Percentiles rank a stretch among this genome's conserved stretches.
Conservation (phyloP, 2,797 vertebrate genomes). For the Cetoscarus ocellatus region DNA sequence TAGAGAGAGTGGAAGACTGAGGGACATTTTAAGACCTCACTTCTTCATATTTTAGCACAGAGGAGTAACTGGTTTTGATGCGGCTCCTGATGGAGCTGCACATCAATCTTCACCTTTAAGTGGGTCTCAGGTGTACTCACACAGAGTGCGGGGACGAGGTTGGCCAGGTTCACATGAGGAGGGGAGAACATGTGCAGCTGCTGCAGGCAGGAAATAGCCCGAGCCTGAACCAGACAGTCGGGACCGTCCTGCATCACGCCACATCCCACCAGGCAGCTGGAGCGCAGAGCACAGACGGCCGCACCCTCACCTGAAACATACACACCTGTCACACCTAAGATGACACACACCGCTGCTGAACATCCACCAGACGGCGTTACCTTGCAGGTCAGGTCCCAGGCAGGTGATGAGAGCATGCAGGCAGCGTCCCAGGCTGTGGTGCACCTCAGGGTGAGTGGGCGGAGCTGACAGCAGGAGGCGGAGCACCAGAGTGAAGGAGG, state of each 20-base stretch:
- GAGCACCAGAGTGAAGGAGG: constrained; percentile 89
- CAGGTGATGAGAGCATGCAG: constrained; percentile 91
- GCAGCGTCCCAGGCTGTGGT: constrained; percentile 92
- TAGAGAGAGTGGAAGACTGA: too few species aligned
- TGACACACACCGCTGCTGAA: not conserved
- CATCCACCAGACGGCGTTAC: constrained; percentile 80
- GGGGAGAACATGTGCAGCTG: constrained; percentile 97
- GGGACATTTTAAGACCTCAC: too few species aligned
- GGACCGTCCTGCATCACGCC: constrained; percentile 90
- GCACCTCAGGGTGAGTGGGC: constrained; percentile 90
- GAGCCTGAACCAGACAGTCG: constrained; percentile 91
- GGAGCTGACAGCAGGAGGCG: constrained; percentile 88
- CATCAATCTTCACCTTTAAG: not conserved
- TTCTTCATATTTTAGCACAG: too few species aligned
- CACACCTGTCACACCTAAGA: not conserved
- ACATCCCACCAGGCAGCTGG: constrained; percentile 89
- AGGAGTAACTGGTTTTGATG: too few species aligned
- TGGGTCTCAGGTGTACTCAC: constrained; percentile 81
- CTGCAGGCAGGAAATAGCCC: constrained; percentile 93
- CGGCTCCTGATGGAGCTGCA: too few species aligned
- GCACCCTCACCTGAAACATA: constrained; percentile 64
- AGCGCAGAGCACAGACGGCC: constrained; percentile 83
- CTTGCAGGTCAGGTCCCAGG: constrained; percentile 94
- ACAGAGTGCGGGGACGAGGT: constrained; percentile 91
- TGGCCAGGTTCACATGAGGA: constrained; percentile 89